Evolutionary conservation across 2,113 vertebrate genomes (phyloP).

Genomic region (Alces alces): DNA sequence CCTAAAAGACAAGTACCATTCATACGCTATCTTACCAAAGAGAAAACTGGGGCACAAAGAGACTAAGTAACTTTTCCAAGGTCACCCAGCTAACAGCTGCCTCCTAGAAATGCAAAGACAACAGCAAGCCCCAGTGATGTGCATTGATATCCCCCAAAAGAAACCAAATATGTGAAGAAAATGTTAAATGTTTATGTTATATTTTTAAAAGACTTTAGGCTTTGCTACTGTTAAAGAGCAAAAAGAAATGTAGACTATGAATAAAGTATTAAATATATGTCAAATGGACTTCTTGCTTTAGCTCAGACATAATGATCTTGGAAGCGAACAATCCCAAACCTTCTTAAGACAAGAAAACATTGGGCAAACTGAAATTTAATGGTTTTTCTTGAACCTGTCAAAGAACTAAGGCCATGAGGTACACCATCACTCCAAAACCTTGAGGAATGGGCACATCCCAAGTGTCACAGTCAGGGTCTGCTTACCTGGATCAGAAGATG

Average conservation of each 20-base stretch:
- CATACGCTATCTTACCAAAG: background rate
- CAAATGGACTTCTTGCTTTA: conserved; percentile 11
- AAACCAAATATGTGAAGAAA: background rate
- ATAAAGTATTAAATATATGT: background rate
- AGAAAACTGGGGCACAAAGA: background rate
- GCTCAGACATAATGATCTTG: background rate
- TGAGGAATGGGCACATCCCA: background rate
- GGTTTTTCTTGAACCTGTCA: background rate
- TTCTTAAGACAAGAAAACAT: background rate
- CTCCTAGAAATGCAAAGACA: background rate
- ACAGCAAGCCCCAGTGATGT: background rate
- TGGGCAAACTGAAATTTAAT: background rate
- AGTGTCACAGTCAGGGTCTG: background rate
- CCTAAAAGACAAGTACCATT: background rate
- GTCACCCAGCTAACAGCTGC: background rate
- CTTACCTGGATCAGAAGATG: background rate
- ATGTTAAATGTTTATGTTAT: background rate
- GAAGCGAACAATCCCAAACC: background rate
- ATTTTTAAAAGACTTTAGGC: background rate
- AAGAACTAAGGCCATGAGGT: background rate
- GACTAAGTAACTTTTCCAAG: background rate
- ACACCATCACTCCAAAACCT: background rate
- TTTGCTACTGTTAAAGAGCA: background rate
- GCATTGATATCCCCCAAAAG: background rate
- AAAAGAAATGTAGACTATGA: background rate